Conservation (phyloP, 2,888 invertebrate genomes). For the Arctia plantaginis region DNA sequence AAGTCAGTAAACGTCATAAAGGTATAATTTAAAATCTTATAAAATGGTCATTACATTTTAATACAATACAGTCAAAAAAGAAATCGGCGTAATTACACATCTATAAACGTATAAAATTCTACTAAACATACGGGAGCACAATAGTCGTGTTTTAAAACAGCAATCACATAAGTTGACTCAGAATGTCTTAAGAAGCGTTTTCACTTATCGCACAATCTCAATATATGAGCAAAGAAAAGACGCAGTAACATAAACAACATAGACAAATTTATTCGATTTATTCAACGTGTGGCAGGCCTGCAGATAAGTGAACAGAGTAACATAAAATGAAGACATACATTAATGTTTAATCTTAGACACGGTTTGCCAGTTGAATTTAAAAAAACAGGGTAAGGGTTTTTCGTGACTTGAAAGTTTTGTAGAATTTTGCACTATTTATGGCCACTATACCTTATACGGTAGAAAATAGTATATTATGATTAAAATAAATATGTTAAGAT, state of each 20-base stretch:
- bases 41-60: conserved; percentile 3
- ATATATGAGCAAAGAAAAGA: conserved; percentile 3
- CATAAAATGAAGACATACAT: background rate
- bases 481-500: background rate
- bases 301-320: background rate
- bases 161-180: conserved; percentile 16
- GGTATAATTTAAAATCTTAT: conserved; percentile 2
- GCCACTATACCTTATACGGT: background rate
- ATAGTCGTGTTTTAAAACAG: conserved; percentile 14
- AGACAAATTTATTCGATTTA: conserved; percentile 2
- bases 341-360: background rate
- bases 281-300: background rate
- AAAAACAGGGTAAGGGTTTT: background rate
- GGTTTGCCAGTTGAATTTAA: background rate
- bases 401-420: background rate
- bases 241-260: conserved; percentile 1
- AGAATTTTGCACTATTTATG: background rate
- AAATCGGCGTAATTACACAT: conserved; percentile 6
- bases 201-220: conserved; percentile 9
- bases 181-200: conserved; percentile 6
- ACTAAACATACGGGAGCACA: conserved; percentile 16
- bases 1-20: conserved; percentile 5
- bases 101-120: conserved; percentile 15
- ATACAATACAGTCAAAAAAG: conserved; percentile 14
- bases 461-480: background rate